phyloP scores from a whole-genome alignment of 2,888 invertebrate genomes.

The Drosophila kanekoi region DNA sequence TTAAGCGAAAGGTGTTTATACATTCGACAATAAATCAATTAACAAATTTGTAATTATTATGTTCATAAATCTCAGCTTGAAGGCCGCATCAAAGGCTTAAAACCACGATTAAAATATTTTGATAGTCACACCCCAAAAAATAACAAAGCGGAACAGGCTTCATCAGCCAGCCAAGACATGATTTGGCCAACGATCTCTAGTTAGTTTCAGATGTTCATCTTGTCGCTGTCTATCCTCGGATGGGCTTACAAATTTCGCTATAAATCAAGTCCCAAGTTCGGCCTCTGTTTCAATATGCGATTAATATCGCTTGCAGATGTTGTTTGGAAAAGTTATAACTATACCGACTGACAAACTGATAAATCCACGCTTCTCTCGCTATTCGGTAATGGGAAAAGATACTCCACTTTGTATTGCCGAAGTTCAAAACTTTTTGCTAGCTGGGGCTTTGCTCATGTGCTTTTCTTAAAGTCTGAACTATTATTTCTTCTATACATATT shows the following conservation, averaged over 20 bases:
- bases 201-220: slow-evolving; percentile 1
- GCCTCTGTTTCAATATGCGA: slow-evolving; percentile 3
- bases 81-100: slow-evolving; percentile 48
- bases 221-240: slow-evolving; percentile 2
- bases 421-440: too few relatives aligned
- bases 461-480: too few relatives aligned
- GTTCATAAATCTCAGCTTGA: slow-evolving; percentile 80
- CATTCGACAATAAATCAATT: slow-evolving; percentile 83
- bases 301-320: background rate
- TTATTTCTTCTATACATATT: too few relatives aligned
- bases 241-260: background rate
- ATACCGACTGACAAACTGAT: too few relatives aligned
- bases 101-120: slow-evolving; percentile 62
- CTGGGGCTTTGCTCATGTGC: too few relatives aligned
- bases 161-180: background rate
- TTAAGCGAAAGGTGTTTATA: slow-evolving; percentile 75
- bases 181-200: slow-evolving; percentile 4
- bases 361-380: too few relatives aligned
- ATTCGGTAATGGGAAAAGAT: too few relatives aligned
- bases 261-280: slow-evolving; percentile 9
- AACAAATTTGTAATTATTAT: slow-evolving; percentile 83
- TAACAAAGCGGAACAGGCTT: too few relatives aligned
- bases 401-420: too few relatives aligned
- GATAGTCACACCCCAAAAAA: slow-evolving; percentile 32
- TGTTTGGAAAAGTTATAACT: too few relatives aligned